phyloP scores from a whole-genome alignment of 1,140 invertebrate genomes.

The Brachystomella parvula region DNA sequence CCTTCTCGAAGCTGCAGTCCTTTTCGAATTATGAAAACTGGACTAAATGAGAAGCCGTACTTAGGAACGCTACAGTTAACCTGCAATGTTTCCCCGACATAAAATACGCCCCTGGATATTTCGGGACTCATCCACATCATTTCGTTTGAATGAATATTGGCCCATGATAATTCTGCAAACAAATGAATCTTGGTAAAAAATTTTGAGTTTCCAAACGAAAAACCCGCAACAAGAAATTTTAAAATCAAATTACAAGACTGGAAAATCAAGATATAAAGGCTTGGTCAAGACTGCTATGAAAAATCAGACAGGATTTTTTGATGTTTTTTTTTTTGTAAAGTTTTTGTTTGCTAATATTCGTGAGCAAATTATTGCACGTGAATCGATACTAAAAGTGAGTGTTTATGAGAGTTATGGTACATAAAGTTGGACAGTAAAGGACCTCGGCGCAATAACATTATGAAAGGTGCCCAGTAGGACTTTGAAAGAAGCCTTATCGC shows the following conservation, averaged over 20 bases:
- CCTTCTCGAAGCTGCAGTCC: neutral
- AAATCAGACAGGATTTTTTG: neutral
- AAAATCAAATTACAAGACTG: neutral
- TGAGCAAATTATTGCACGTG: too few species aligned
- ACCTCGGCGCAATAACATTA: too few species aligned
- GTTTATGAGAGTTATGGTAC: too few species aligned
- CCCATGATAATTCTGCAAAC: constrained; percentile 5
- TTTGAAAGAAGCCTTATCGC: too few species aligned
- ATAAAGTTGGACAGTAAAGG: too few species aligned
- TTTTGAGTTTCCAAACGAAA: too few species aligned
- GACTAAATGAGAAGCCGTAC: constrained; percentile 14
- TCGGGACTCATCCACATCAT: constrained; percentile 8
- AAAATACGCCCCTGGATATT: neutral
- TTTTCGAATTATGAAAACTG: neutral
- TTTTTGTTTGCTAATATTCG: too few species aligned
- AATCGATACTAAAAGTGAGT: too few species aligned
- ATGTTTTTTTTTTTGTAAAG: neutral
- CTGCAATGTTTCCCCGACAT: neutral
- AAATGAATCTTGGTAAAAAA: neutral
- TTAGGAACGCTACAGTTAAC: neutral
- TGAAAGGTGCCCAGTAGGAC: too few species aligned
- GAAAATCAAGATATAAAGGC: too few species aligned
- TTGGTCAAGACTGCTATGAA: too few species aligned
- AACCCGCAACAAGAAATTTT: too few species aligned
- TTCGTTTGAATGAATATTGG: neutral